Percentiles rank a stretch among this genome's conserved stretches.
These are phyloP conservation scores for Dendrocopos noguchii DNA, from an alignment of 2,113 vertebrate species.

Conservation along the genomic window DNA sequence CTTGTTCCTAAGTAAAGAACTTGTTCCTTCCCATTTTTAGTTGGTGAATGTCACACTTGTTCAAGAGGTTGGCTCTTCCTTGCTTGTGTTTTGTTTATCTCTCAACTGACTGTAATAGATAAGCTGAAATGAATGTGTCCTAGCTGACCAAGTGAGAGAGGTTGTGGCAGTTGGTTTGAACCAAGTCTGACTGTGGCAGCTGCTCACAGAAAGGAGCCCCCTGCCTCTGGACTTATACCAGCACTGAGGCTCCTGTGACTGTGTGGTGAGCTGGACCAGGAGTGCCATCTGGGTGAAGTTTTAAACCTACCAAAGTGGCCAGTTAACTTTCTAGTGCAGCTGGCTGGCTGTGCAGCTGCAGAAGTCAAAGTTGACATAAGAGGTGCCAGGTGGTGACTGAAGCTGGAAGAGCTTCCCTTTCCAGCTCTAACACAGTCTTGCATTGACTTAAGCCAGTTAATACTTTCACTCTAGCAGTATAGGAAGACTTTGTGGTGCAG, in stretches of 20 bases:
- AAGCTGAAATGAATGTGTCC: neutral
- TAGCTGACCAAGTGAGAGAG: neutral
- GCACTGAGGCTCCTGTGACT: neutral
- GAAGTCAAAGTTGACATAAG: neutral
- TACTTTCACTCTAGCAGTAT: neutral
- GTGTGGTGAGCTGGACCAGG: neutral
- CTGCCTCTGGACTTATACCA: neutral
- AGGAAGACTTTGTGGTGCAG: neutral
- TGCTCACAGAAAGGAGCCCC: neutral
- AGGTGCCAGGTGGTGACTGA: neutral
- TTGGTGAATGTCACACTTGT: neutral
- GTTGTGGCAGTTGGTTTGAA: neutral
- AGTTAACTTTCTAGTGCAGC: neutral
- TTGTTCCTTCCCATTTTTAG: neutral
- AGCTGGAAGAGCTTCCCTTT: neutral
- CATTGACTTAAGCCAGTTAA: neutral
- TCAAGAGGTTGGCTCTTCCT: neutral
- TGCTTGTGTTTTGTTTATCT: neutral
- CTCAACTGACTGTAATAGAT: neutral
- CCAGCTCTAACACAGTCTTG: neutral
- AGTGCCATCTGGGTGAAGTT: neutral
- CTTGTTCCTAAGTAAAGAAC: too few relatives aligned
- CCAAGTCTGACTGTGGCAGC: neutral
- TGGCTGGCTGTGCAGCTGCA: neutral
- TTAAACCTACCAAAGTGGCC: neutral